phyloP scores from a whole-genome alignment of 2,113 vertebrate species.

The Aplodontia rufa region DNA sequence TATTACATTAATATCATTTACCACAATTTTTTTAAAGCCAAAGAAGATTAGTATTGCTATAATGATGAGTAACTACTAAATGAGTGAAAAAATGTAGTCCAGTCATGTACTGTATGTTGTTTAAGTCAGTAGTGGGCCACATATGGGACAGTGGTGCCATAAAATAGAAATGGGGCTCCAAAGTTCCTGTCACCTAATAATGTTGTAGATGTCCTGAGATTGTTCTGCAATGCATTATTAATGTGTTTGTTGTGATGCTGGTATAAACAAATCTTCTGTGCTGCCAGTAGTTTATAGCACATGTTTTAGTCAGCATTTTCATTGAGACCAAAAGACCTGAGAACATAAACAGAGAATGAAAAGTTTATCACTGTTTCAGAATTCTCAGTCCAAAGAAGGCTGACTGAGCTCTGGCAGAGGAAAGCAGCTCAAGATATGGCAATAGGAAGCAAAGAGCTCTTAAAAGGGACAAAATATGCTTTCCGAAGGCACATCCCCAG shows the following conservation, averaged over 20 bases:
- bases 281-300: neutral
- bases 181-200: no score
- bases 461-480: no score
- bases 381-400: no score
- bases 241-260: neutral
- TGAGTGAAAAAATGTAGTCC: neutral
- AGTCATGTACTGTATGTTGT: neutral
- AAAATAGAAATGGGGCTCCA: neutral
- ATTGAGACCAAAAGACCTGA: no score
- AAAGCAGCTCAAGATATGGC: no score
- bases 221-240: neutral
- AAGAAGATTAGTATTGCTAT: neutral
- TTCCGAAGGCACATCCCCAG: no score
- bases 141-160: neutral
- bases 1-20: neutral
- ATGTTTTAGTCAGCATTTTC: no score
- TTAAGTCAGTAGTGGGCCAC: neutral
- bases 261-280: neutral
- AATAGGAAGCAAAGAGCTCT: no score
- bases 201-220: neutral
- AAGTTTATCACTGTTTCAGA: no score
- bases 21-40: neutral
- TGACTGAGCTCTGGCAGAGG: no score
- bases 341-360: no score
- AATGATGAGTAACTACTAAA: neutral